These are phyloP conservation scores for Pseudomyrmex flavicornis DNA, from an alignment of 1,140 invertebrate genomes.

Conservation along the genomic window DNA sequence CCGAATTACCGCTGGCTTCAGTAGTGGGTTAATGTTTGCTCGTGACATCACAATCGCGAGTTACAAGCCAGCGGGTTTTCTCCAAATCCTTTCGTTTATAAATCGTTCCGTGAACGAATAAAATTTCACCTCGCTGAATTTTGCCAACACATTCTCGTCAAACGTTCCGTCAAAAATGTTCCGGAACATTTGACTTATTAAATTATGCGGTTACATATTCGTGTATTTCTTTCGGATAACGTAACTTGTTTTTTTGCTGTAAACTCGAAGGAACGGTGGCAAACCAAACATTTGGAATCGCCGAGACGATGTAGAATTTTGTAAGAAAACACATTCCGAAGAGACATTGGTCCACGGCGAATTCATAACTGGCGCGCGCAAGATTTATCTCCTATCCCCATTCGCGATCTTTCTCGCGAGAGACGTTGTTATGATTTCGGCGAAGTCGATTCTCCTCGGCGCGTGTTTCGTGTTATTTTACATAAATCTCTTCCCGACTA, in stretches of 20 bases:
- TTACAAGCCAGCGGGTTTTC: not conserved
- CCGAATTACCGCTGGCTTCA: too few relatives aligned
- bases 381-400: constrained; percentile 44
- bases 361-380: constrained; percentile 63
- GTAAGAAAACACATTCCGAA: constrained; percentile 57
- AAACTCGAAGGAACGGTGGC: not conserved
- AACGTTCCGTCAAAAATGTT: not conserved
- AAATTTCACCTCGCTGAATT: not conserved
- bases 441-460: constrained; percentile 29
- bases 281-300: constrained; percentile 44
- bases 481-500: constrained; percentile 64
- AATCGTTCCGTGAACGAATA: not conserved
- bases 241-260: not conserved
- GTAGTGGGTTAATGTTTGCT: too few relatives aligned
- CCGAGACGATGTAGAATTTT: constrained; percentile 41
- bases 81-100: not conserved
- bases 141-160: not conserved
- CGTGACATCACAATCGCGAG: too few relatives aligned
- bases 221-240: not conserved
- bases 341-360: constrained; percentile 48
- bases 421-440: constrained; percentile 71
- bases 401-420: constrained; percentile 31
- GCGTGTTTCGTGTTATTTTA: constrained; percentile 64
- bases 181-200: not conserved
- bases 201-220: not conserved